A percentile compares a stretch with the other conserved stretches of the same genome.
Conservation (phyloP, 2,113 vertebrate genomes). For the Cariama cristata region DNA sequence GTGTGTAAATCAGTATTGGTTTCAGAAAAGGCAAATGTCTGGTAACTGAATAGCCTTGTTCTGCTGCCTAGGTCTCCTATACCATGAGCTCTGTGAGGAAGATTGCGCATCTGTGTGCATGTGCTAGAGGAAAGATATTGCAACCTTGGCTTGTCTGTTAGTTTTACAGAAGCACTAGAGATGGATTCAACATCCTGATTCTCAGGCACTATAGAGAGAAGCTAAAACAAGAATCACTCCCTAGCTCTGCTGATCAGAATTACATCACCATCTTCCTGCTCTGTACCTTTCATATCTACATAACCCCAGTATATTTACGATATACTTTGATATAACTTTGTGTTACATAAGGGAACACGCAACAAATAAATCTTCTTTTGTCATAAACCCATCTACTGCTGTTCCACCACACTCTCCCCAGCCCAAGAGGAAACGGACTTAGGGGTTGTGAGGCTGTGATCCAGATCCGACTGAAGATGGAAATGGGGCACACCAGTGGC, state of each 20-base stretch:
- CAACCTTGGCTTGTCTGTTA: not conserved
- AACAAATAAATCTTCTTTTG: not conserved
- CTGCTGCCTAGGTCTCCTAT: not conserved
- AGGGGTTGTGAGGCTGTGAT: not conserved
- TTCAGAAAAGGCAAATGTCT: not conserved
- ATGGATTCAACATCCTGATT: not conserved
- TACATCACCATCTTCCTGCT: not conserved
- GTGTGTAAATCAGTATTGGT: not conserved
- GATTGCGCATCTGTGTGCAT: accelerated
- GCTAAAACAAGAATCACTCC: not conserved
- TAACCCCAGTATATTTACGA: not conserved
- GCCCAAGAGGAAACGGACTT: not conserved
- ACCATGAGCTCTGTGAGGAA: not conserved
- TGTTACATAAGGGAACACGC: not conserved
- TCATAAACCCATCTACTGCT: not conserved
- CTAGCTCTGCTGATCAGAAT: not conserved
- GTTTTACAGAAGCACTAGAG: not conserved
- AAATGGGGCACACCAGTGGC: not conserved
- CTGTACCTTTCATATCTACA: not conserved
- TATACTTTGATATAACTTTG: not conserved
- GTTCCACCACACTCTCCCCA: not conserved
- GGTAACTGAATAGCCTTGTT: not conserved
- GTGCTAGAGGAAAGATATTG: not conserved
- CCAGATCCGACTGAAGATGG: not conserved
- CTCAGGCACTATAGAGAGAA: not conserved